phyloP scores from a whole-genome alignment of 1,140 invertebrate species.

The Drosophila serrata region DNA sequence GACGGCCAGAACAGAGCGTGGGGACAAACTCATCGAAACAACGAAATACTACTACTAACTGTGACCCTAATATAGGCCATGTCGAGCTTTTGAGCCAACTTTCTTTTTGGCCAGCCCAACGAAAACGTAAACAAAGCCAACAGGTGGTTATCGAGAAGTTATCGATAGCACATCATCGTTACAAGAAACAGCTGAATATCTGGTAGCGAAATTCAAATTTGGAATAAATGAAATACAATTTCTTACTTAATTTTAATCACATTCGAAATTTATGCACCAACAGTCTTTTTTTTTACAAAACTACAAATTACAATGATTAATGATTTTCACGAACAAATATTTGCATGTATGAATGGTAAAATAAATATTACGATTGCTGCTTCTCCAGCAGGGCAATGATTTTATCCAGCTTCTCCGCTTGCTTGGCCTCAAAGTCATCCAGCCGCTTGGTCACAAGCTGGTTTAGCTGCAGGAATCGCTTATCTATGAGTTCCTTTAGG shows the following conservation, averaged over 20 bases:
- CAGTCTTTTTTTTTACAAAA: constrained; percentile 24
- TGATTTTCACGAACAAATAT: constrained; percentile 3
- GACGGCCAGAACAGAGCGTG: constrained; percentile 44
- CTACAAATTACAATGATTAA: constrained; percentile 21
- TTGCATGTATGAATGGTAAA: neutral
- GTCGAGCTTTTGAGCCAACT: constrained; percentile 37
- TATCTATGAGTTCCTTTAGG: constrained; percentile 43
- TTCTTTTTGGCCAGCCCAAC: constrained; percentile 34
- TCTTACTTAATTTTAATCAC: constrained; percentile 25
- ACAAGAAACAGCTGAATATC: constrained; percentile 10
- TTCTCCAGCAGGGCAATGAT: constrained; percentile 62
- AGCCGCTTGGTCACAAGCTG: constrained; percentile 45
- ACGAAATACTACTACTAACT: constrained; percentile 5
- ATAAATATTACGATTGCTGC: constrained; percentile 19
- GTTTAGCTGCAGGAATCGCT: constrained; percentile 47
- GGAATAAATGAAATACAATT: neutral
- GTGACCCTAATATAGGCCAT: constrained; percentile 15
- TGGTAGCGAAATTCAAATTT: constrained; percentile 1
- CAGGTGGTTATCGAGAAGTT: constrained; percentile 52
- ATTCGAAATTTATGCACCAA: constrained; percentile 26
- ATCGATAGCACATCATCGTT: neutral
- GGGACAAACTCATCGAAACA: constrained; percentile 33
- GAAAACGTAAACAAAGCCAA: constrained; percentile 58
- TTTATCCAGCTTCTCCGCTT: constrained; percentile 51
- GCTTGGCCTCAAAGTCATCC: constrained; percentile 54